These are phyloP conservation scores for Chouioia cunea DNA, from an alignment of 2,888 invertebrate genomes.

Conservation along the genomic window DNA sequence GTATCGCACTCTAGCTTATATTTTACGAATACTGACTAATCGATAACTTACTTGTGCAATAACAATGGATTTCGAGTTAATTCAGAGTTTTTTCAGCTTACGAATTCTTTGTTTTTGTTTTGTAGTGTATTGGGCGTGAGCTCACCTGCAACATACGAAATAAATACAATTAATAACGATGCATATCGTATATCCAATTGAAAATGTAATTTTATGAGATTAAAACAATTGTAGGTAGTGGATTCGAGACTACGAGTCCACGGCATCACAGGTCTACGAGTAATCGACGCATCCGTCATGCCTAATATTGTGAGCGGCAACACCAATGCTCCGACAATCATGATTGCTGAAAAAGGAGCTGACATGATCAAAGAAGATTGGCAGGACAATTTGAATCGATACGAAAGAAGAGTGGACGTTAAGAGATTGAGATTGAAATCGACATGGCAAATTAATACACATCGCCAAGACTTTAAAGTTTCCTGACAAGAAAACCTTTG, in stretches of 20 bases:
- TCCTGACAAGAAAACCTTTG: background rate
- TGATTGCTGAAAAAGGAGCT: slow-evolving; percentile 87
- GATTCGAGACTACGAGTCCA: slow-evolving; percentile 78
- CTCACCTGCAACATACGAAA: slow-evolving; percentile 9
- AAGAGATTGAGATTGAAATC: background rate
- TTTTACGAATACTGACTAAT: background rate
- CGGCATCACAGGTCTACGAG: slow-evolving; percentile 77
- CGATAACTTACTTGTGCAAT: background rate
- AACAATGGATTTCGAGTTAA: background rate
- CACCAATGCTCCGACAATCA: slow-evolving; percentile 85
- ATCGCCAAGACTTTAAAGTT: background rate
- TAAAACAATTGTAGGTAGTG: slow-evolving; percentile 73
- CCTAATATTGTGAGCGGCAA: slow-evolving; percentile 84
- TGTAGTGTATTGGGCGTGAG: no score
- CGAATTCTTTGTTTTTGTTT: no score
- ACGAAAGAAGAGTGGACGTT: background rate
- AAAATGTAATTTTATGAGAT: background rate
- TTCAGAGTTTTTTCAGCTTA: slow-evolving; percentile 5
- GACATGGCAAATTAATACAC: background rate
- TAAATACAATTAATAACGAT: background rate
- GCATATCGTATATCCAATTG: background rate
- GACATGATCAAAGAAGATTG: slow-evolving; percentile 87
- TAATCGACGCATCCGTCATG: slow-evolving; percentile 88
- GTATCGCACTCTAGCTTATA: slow-evolving; percentile 10
- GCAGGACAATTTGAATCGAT: slow-evolving; percentile 14